These are phyloP conservation scores for Dioctria rufipes DNA, from an alignment of 2,888 invertebrate genomes.

Conservation along the genomic window DNA sequence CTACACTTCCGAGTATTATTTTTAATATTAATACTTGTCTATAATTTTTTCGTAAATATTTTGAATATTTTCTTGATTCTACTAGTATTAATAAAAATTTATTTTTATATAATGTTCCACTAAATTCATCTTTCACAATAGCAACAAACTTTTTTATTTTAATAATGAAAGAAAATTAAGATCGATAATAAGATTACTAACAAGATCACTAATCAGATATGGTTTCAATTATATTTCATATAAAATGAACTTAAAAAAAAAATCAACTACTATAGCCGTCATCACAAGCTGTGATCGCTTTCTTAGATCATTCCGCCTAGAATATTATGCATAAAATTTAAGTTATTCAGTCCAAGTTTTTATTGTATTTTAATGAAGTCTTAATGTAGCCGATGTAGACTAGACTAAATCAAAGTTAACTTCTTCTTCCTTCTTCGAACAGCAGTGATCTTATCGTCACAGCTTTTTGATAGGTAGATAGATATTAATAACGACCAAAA, in stretches of 20 bases:
- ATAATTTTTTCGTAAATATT: conserved; percentile 7
- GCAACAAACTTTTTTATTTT: not conserved
- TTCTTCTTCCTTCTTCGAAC: not conserved
- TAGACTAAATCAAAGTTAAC: too few species aligned
- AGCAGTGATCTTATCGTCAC: conserved; percentile 34
- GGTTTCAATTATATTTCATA: conserved; percentile 23
- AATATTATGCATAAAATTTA: conserved; percentile 3
- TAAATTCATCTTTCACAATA: too few species aligned
- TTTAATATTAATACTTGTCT: not conserved
- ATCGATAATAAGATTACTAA: conserved; percentile 1
- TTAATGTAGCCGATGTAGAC: not conserved
- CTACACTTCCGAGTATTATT: conserved; percentile 7
- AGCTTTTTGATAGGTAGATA: not conserved
- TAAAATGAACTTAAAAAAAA: conserved; percentile 10
- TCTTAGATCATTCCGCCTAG: not conserved
- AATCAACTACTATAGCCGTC: not conserved
- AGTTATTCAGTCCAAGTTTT: conserved; percentile 17
- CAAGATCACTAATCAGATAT: conserved; percentile 26
- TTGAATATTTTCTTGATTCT: not conserved
- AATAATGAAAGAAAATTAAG: conserved; percentile 4
- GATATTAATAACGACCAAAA: conserved; percentile 30
- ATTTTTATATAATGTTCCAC: too few species aligned
- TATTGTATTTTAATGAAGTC: conserved; percentile 38
- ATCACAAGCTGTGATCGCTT: not conserved
- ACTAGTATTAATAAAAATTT: too few species aligned